Evolutionary conservation across 2,797 vertebrate genomes (phyloP), one percentile per base, ranked within the genome.

Genomic region (Hylomyscus alleni): DNA sequence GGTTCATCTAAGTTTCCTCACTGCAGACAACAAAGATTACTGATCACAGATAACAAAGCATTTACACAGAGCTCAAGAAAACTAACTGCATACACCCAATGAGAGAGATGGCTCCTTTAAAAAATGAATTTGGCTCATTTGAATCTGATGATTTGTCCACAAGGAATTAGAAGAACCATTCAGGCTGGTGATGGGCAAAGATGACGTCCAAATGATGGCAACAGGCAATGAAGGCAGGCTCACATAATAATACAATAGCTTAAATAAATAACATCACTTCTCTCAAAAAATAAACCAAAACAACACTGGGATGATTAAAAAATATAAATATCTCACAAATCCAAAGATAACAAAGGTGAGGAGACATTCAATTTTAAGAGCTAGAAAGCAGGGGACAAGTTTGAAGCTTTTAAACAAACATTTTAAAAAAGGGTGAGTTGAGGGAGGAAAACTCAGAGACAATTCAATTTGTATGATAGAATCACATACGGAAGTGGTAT

Each of bases 351-450:
- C 22, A 73, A 82, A 86, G 75, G 93, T 54, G 67, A 72, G 31
- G 86, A 87, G 91, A 90, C 14, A 65, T n/a, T 78, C 67, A 89
- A 80, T 56, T 89, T 82, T 88, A 93, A 54, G 82, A 87, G 44
- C 76, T 24, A 90, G 60, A 91, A 83, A 90, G 37, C 24, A 83
- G 72, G 56, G 26, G 8, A 22, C 91, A 88, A 67, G 29, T 80
- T 31, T 26, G 58, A 91, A 80, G 10, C 65, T 14, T 84, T 10
- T 90, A 67, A 94, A 82, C 17, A 78, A 78, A 91, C 22, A 54
- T 83, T 69, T 94, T 34, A 82, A 94, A 58, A 75, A 86, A 11
- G 60, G 9, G 60, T 10, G 3, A 4, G 26, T 62, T 60, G 58
- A 11, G 29, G 62, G 17, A 92, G 92, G 40, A 56, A 60, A 87